Conservation (phyloP, 2,888 invertebrate genomes). For the Lathronympha strigana region DNA sequence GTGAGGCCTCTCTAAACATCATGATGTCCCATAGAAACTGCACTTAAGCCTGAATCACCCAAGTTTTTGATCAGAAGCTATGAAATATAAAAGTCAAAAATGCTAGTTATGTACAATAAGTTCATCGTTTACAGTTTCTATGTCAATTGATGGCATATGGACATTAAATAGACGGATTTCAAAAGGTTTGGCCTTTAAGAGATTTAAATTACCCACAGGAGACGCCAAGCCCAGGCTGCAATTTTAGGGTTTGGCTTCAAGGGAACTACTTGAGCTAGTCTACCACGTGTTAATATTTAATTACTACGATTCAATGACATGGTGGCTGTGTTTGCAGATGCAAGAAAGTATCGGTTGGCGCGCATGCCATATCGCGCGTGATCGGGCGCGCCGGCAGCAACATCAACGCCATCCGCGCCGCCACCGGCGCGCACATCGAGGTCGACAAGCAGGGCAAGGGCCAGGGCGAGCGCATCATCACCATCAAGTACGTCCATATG, state of each 20-base stretch:
- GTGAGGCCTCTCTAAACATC: not conserved
- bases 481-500: constrained; percentile 89
- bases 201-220: too few relatives aligned
- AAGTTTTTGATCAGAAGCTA: too few relatives aligned
- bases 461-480: constrained; percentile 96
- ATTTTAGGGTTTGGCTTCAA: not conserved
- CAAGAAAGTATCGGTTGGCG: constrained; percentile 97
- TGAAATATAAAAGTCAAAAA: too few relatives aligned
- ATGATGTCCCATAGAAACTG: too few relatives aligned
- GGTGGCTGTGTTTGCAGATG: constrained; percentile 76
- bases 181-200: too few relatives aligned
- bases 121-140: too few relatives aligned
- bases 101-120: too few relatives aligned
- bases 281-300: too few relatives aligned
- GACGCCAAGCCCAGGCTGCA: not conserved
- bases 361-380: constrained; percentile 97
- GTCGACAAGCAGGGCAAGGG: constrained; percentile 98
- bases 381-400: constrained; percentile 99
- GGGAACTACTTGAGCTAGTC: not conserved
- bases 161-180: too few relatives aligned
- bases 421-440: constrained; percentile 99
- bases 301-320: not conserved
- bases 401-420: constrained; percentile 98
- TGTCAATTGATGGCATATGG: too few relatives aligned
- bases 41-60: too few relatives aligned